Evolutionary conservation across 2,113 vertebrate genomes (phyloP).

Genomic region (Astur gentilis): DNA sequence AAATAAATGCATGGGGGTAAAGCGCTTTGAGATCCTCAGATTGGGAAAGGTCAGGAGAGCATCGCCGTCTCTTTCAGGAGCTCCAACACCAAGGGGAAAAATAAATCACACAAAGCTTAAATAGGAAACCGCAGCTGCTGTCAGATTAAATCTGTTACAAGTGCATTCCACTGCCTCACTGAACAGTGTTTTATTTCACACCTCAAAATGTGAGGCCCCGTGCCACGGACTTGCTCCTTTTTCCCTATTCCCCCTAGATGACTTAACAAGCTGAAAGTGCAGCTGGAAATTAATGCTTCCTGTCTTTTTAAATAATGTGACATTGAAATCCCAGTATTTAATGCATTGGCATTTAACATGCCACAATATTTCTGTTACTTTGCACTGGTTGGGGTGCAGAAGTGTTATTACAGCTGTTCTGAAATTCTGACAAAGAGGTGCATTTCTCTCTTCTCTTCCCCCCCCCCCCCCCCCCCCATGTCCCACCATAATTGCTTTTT

Average conservation of each 20-base stretch:
- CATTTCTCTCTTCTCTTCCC: conserved; percentile 66
- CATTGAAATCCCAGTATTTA: conserved; percentile 75
- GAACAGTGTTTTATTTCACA: conserved; percentile 63
- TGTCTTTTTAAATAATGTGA: conserved; percentile 79
- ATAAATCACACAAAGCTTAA: conserved; percentile 25
- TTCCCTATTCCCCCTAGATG: conserved; percentile 50
- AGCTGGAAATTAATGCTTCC: conserved; percentile 81
- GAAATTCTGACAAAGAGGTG: conserved; percentile 85
- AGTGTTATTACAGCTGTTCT: conserved; percentile 88
- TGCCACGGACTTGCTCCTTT: conserved; percentile 51
- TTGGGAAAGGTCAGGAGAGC: conserved; percentile 39
- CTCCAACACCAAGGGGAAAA: conserved; percentile 35
- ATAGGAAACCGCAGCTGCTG: conserved; percentile 62
- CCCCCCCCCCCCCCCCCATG: neutral
- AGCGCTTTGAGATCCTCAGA: neutral
- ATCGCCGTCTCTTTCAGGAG: neutral
- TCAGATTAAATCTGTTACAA: conserved; percentile 65
- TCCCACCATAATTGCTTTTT: conserved; percentile 86
- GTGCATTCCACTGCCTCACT: conserved; percentile 14
- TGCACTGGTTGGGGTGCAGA: conserved; percentile 75
- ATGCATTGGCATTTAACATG: conserved; percentile 77
- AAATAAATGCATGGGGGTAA: neutral
- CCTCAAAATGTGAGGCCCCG: conserved; percentile 48
- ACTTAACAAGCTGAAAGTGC: conserved; percentile 72
- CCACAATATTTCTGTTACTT: conserved; percentile 83